These are phyloP conservation scores for Harpalus rubripes DNA, from an alignment of 2,888 invertebrate genomes.

Conservation along the genomic window DNA sequence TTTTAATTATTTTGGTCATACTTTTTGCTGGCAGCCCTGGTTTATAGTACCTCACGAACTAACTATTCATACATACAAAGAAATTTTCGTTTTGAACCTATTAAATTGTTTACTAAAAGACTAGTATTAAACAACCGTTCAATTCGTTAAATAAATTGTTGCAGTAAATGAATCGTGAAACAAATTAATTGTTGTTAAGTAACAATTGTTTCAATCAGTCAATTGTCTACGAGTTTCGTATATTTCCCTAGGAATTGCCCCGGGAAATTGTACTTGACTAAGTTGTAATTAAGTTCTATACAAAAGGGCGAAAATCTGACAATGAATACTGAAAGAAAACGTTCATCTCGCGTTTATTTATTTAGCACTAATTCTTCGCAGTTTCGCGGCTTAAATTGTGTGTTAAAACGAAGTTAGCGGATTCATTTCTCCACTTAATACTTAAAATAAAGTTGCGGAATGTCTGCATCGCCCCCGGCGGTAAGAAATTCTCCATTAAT, in stretches of 20 bases:
- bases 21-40: too few relatives aligned
- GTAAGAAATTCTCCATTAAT: slow-evolving; percentile 23
- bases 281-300: slow-evolving; percentile 3
- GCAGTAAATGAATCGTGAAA: neutral
- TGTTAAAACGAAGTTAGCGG: slow-evolving; percentile 48
- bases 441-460: slow-evolving; percentile 46
- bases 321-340: neutral
- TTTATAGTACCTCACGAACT: too few relatives aligned
- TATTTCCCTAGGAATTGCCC: neutral
- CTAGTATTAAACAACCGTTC: neutral
- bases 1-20: too few relatives aligned
- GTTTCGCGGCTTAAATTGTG: slow-evolving; percentile 1
- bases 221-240: neutral
- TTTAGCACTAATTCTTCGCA: slow-evolving; percentile 18
- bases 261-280: neutral
- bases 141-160: neutral
- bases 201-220: neutral
- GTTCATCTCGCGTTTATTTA: slow-evolving; percentile 17
- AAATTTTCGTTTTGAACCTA: too few relatives aligned
- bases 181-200: neutral
- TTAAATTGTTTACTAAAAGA: too few relatives aligned
- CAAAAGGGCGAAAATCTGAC: neutral
- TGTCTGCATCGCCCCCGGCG: slow-evolving; percentile 15
- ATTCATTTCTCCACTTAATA: slow-evolving; percentile 35
- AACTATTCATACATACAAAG: too few relatives aligned